These are phyloP conservation scores for Drosophila mettleri DNA, from an alignment of 2,888 invertebrate genomes.

Conservation along the genomic window DNA sequence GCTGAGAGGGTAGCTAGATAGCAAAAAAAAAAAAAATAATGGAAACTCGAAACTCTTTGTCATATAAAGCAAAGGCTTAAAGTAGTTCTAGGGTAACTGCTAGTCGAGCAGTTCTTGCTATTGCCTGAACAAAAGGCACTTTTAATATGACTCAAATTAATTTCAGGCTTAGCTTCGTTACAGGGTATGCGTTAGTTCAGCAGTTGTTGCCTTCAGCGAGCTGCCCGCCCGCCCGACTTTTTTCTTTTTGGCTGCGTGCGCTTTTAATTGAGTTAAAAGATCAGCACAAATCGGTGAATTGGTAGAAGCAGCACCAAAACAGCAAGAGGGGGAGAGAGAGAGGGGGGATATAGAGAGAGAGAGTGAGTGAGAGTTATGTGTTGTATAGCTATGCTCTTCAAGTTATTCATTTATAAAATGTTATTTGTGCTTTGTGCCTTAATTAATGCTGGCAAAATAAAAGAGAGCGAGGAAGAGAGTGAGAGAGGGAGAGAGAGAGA, in stretches of 20 bases:
- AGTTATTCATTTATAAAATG: constrained; percentile 45
- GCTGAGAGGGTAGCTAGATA: background rate
- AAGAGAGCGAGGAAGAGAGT: background rate
- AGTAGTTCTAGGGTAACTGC: background rate
- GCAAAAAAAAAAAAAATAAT: background rate
- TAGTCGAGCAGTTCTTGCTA: background rate
- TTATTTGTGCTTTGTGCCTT: constrained; percentile 67
- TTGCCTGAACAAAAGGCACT: background rate
- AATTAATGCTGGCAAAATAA: constrained; percentile 82
- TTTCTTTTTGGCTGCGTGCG: constrained; percentile 64
- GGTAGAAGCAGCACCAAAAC: constrained; percentile 15
- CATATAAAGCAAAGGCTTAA: background rate
- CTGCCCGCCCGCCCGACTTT: no score
- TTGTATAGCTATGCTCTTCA: constrained; percentile 9
- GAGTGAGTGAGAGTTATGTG: background rate
- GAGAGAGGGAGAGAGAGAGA: background rate
- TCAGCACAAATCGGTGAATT: constrained; percentile 66
- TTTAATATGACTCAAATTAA: no score
- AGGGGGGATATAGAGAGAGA: background rate
- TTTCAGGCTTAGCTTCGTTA: background rate
- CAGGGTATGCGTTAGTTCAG: constrained; percentile 20
- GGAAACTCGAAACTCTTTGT: background rate
- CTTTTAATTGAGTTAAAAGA: constrained; percentile 80
- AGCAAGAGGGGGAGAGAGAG: background rate
- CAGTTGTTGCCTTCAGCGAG: background rate